These are phyloP conservation scores for Sylvietta virens DNA, from an alignment of 2,113 vertebrate genomes.

Conservation along the genomic window DNA sequence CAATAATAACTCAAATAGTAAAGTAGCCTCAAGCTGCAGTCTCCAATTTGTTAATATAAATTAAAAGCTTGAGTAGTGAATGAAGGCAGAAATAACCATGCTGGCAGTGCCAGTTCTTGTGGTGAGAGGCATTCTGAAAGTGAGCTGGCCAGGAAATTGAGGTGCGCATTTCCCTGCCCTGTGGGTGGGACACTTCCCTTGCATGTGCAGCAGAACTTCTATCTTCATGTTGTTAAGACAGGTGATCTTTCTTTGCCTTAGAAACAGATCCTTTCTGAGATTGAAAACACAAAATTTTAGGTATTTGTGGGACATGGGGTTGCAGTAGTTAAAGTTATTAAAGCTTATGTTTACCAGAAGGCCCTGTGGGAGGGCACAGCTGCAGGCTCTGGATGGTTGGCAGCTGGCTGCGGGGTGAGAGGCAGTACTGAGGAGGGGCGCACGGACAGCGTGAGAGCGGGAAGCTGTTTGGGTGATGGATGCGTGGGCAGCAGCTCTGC, in stretches of 20 bases:
- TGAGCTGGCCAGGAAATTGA: not conserved
- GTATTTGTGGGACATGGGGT: not conserved
- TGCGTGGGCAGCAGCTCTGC: not conserved
- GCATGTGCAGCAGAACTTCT: fast-evolving
- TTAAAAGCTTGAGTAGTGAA: too few species aligned
- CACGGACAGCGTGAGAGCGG: not conserved
- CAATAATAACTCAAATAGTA: too few species aligned
- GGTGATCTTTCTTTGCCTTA: not conserved
- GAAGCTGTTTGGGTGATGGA: not conserved
- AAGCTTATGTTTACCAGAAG: not conserved
- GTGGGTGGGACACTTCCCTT: too few species aligned
- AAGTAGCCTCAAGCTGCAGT: not conserved
- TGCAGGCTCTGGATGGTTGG: not conserved
- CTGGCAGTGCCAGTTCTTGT: not conserved
- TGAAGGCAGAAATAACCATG: not conserved
- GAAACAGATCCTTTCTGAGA: not conserved
- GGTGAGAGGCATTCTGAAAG: too few species aligned
- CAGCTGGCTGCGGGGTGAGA: too few species aligned
- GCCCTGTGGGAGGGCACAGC: not conserved
- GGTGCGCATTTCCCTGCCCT: too few species aligned
- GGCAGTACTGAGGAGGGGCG: too few species aligned
- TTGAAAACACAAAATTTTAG: not conserved
- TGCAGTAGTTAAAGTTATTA: not conserved
- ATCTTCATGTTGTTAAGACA: too few species aligned
- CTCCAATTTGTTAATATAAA: not conserved